phyloP scores from a whole-genome alignment of 2,113 vertebrate species.

The Nyctereutes procyonoides region DNA sequence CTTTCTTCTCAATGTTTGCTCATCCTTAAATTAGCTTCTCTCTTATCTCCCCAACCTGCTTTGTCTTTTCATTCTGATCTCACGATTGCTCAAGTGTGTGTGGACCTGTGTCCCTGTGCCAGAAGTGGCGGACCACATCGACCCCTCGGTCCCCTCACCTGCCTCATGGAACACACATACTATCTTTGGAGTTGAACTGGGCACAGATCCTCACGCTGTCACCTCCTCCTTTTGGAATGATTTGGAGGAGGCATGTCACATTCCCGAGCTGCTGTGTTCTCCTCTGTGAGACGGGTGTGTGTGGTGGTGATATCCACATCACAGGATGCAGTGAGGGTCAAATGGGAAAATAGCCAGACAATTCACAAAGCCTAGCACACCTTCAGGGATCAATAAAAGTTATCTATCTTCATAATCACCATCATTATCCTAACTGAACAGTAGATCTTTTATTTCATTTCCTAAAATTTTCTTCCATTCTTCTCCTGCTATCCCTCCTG shows the following conservation, averaged over 20 bases:
- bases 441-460: not conserved
- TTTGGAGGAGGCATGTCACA: not conserved
- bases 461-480: not conserved
- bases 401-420: not conserved
- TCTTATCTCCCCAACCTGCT: not conserved
- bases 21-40: not conserved
- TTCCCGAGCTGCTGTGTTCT: not conserved
- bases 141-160: fast-evolving
- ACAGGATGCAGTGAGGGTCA: not conserved
- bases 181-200: too few relatives aligned
- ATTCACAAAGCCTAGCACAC: not conserved
- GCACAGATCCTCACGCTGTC: too few relatives aligned
- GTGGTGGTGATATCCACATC: too few relatives aligned
- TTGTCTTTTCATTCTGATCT: not conserved
- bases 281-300: not conserved
- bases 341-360: too few relatives aligned
- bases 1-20: not conserved
- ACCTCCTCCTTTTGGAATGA: not conserved
- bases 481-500: not conserved
- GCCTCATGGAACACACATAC: fast-evolving
- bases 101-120: fast-evolving
- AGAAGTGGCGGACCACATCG: not conserved
- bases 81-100: too few relatives aligned
- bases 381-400: not conserved
- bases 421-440: not conserved